phyloP scores from a whole-genome alignment of 1,140 invertebrate species.

The Kradibia gibbosae region DNA sequence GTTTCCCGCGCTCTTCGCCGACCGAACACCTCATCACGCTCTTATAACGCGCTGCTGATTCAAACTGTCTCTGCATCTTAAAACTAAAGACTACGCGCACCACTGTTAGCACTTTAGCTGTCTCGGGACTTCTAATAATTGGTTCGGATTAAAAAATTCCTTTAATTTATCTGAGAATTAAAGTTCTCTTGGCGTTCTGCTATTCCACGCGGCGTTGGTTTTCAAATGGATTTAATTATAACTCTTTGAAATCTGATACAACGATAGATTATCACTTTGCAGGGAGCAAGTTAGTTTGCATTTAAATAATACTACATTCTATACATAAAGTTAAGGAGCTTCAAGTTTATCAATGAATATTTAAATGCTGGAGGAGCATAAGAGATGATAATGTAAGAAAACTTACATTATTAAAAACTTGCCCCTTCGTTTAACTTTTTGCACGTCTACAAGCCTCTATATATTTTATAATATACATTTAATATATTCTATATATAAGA shows the following conservation, averaged over 20 bases:
- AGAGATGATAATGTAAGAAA: too few species aligned
- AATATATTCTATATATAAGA: too few species aligned
- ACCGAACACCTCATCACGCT: background rate
- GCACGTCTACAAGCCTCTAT: too few species aligned
- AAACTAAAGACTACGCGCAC: background rate
- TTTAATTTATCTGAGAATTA: background rate
- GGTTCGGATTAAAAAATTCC: background rate
- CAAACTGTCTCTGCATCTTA: background rate
- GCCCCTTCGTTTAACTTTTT: too few species aligned
- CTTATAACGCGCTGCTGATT: background rate
- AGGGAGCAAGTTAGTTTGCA: background rate
- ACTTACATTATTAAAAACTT: too few species aligned
- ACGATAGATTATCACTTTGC: background rate
- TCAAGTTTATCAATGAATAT: too few species aligned
- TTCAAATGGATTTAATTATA: background rate
- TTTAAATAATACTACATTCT: background rate
- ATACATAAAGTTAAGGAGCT: background rate
- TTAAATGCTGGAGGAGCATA: too few species aligned
- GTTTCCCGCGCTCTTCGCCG: background rate
- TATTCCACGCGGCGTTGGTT: background rate
- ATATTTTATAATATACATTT: too few species aligned
- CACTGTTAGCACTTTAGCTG: background rate
- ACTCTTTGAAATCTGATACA: background rate
- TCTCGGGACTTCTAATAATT: background rate
- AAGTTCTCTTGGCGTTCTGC: background rate